Evolutionary conservation across 2,797 vertebrate genomes (phyloP).

Genomic region (Helarctos malayanus): DNA sequence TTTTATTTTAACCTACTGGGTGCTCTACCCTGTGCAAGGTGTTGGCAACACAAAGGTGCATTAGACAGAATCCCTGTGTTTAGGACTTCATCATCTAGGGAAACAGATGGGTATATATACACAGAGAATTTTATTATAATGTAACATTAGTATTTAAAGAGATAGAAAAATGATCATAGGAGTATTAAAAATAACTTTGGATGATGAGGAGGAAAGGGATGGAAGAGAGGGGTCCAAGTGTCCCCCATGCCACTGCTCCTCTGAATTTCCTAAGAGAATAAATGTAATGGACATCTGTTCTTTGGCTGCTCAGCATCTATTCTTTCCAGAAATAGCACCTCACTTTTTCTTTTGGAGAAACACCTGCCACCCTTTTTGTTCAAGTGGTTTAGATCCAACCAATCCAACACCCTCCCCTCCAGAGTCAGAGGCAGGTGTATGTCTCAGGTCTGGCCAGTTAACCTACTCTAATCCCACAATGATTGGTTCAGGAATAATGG

Average conservation of each 20-base stretch:
- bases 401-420: background rate
- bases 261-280: conserved; percentile 9
- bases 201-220: background rate
- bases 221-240: background rate
- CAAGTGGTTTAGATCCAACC: background rate
- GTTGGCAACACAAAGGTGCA: background rate
- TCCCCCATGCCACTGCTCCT: background rate
- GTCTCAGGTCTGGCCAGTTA: background rate
- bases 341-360: background rate
- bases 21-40: background rate
- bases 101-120: background rate
- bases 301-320: background rate
- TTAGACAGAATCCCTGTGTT: background rate
- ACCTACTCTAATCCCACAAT: background rate
- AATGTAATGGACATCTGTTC: background rate
- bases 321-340: background rate
- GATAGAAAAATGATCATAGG: background rate
- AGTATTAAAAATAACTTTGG: background rate
- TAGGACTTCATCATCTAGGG: background rate
- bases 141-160: background rate
- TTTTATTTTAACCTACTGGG: background rate
- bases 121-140: background rate
- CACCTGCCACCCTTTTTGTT: background rate
- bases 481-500: background rate
- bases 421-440: background rate